These are phyloP conservation scores for Pyrrhosoma nymphula DNA, from an alignment of 2,888 invertebrate species.

Conservation along the genomic window DNA sequence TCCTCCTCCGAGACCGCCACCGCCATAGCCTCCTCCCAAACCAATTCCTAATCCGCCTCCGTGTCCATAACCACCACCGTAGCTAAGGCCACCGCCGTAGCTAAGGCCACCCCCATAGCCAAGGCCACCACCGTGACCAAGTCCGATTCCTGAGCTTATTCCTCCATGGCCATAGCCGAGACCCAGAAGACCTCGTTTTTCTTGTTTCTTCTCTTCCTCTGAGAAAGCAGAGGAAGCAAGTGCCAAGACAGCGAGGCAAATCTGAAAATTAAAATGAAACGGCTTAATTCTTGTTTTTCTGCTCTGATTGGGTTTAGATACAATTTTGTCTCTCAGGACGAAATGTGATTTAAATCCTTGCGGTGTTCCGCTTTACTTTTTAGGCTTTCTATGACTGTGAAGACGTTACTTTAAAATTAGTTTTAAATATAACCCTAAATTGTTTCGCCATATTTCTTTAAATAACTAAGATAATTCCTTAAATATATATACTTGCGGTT, in stretches of 20 bases:
- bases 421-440: no score
- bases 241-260: constrained; percentile 53
- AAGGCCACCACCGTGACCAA: neutral
- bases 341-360: no score
- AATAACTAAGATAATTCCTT: no score
- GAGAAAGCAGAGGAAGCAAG: neutral
- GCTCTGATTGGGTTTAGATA: neutral
- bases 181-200: constrained; percentile 45
- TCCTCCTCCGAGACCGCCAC: neutral
- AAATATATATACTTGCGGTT: no score
- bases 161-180: neutral
- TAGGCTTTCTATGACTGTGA: no score
- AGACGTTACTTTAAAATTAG: no score
- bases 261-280: neutral
- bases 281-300: neutral
- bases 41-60: neutral
- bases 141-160: neutral
- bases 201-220: constrained; percentile 61
- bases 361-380: no score
- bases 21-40: neutral
- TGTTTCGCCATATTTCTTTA: no score
- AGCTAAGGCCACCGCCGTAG: neutral
- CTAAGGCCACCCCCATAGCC: neutral
- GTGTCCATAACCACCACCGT: neutral
- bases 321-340: no score